These are phyloP conservation scores for Cephus rjabovi DNA, from an alignment of 2,888 invertebrate genomes.

Conservation along the genomic window DNA sequence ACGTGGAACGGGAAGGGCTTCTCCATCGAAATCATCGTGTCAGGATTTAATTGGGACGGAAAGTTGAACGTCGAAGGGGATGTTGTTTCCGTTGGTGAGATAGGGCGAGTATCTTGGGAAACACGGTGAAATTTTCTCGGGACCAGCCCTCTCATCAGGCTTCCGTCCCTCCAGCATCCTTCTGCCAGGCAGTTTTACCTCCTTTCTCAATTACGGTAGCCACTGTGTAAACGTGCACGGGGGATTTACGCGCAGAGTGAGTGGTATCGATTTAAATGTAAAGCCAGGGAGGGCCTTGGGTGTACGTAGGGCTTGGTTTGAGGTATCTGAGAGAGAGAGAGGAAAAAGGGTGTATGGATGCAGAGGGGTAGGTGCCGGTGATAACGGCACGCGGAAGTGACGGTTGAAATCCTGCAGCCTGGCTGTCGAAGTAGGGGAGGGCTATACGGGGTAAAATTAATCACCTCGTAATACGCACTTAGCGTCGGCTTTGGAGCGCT, in stretches of 20 bases:
- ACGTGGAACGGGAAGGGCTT: background rate
- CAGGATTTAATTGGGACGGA: background rate
- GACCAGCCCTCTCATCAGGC: background rate
- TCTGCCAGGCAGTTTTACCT: background rate
- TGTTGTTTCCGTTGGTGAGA: background rate
- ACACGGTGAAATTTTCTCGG: background rate
- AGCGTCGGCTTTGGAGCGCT: conserved; percentile 34
- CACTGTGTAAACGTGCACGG: background rate
- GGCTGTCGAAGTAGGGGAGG: conserved; percentile 8
- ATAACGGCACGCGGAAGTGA: background rate
- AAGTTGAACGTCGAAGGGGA: background rate
- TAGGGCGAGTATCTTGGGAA: background rate
- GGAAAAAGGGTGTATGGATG: background rate
- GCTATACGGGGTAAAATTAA: conserved; percentile 43
- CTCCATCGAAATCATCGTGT: background rate
- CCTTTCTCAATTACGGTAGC: conserved; percentile 5
- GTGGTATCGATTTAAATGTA: conserved; percentile 25
- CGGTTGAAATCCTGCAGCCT: background rate
- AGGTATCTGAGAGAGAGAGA: background rate
- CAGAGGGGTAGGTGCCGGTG: background rate
- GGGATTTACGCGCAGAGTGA: conserved; percentile 8
- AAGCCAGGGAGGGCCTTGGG: conserved; percentile 3
- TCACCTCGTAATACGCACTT: conserved; percentile 48
- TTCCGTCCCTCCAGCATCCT: background rate
- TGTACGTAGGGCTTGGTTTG: background rate